These are phyloP conservation scores for Pilophorus perplexus DNA, from an alignment of 2,888 invertebrate species.

Conservation along the genomic window DNA sequence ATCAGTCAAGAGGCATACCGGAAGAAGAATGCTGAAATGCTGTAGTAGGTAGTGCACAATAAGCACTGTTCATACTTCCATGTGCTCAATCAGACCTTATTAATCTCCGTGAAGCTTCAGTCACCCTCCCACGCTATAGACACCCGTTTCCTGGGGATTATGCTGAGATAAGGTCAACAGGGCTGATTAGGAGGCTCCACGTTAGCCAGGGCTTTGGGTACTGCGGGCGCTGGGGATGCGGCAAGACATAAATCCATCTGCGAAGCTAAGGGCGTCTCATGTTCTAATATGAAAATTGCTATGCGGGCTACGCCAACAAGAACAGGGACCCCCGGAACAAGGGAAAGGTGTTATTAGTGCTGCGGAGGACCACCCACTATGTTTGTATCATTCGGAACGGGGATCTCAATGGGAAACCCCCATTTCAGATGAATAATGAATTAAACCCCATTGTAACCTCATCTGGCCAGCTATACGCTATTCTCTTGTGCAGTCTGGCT, in stretches of 20 bases:
- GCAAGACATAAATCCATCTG: conserved; percentile 19
- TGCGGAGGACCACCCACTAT: conserved; percentile 2
- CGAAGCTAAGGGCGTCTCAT: background rate
- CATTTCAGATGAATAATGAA: too few species aligned
- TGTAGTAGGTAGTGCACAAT: too few species aligned
- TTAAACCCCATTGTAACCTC: too few species aligned
- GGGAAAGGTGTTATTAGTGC: conserved; percentile 10
- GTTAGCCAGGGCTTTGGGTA: background rate
- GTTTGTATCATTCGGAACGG: background rate
- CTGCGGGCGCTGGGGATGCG: conserved; percentile 4
- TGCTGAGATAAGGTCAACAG: conserved; percentile 22
- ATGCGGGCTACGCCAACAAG: conserved; percentile 15
- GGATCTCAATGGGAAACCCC: too few species aligned
- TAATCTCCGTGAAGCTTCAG: too few species aligned
- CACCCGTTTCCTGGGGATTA: conserved; percentile 23
- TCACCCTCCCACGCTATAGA: conserved; percentile 17
- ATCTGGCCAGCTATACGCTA: too few species aligned
- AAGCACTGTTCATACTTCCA: too few species aligned
- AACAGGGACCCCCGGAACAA: conserved; percentile 4
- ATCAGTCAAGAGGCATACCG: too few species aligned
- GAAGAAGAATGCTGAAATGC: too few species aligned
- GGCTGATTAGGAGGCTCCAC: conserved; percentile 11
- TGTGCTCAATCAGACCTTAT: too few species aligned
- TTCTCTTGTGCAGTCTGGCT: too few species aligned
- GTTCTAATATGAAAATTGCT: conserved; percentile 24